phyloP scores from a whole-genome alignment of 2,888 invertebrate genomes.

The Stenurella melanura region DNA sequence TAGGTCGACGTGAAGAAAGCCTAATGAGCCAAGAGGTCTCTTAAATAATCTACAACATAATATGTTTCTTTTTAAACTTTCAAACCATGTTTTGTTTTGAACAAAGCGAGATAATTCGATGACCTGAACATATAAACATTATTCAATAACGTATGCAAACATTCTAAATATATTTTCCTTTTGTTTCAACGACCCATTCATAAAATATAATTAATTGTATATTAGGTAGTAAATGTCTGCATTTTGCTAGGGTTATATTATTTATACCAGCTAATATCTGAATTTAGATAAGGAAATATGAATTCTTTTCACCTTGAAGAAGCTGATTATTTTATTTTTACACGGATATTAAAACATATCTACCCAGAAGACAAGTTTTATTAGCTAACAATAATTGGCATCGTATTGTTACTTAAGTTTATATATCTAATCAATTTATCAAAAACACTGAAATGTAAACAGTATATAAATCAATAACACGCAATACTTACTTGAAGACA shows the following conservation, averaged over 20 bases:
- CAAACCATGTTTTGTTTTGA: background rate
- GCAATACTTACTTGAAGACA: no score
- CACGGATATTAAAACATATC: background rate
- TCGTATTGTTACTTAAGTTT: background rate
- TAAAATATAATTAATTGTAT: background rate
- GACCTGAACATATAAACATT: no score
- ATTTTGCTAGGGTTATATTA: background rate
- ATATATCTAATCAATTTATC: slow-evolving; percentile 25
- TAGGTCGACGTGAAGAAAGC: no score
- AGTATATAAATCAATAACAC: slow-evolving; percentile 15
- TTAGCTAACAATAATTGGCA: background rate
- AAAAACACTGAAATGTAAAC: slow-evolving; percentile 20
- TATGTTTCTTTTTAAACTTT: background rate
- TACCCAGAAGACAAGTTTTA: background rate
- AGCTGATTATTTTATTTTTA: background rate
- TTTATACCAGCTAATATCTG: background rate
- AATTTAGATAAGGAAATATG: background rate
- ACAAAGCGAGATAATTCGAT: no score
- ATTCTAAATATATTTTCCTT: no score
- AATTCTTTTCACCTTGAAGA: background rate
- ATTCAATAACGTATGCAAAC: no score
- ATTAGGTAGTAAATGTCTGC: background rate
- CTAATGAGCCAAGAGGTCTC: no score
- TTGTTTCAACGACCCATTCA: no score
- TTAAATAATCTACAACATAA: no score